These are phyloP conservation scores for Cecidostiba fungosa DNA, from an alignment of 2,888 invertebrate genomes.

Conservation along the genomic window DNA sequence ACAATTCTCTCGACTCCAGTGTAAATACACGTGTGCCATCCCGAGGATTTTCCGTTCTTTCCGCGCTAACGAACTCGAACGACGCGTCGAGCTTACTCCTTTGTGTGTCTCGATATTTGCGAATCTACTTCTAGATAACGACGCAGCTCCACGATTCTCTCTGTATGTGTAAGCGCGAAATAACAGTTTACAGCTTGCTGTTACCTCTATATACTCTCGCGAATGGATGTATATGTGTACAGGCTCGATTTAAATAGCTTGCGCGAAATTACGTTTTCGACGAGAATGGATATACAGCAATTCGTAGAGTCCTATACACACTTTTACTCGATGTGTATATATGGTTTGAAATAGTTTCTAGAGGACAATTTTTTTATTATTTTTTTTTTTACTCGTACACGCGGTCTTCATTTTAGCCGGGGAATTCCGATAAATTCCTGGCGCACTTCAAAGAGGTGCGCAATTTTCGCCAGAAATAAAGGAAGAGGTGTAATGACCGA, in stretches of 20 bases:
- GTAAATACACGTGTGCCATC: constrained; percentile 13
- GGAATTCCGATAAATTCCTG: constrained; percentile 32
- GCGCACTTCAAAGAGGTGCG: neutral
- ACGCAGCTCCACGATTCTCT: neutral
- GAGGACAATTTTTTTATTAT: neutral
- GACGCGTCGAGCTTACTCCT: neutral
- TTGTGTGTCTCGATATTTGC: constrained; percentile 24
- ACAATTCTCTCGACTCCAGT: neutral
- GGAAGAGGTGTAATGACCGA: constrained; percentile 34
- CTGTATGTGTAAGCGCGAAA: neutral
- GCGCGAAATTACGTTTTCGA: neutral
- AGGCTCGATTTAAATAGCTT: neutral
- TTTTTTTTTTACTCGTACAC: neutral
- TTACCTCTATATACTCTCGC: neutral
- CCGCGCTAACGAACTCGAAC: constrained; percentile 27
- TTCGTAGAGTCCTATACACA: too few relatives aligned
- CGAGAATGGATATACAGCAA: too few relatives aligned
- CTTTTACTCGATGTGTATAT: too few relatives aligned
- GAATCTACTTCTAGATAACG: constrained; percentile 15
- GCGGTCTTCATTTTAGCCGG: neutral
- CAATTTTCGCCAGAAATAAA: constrained; percentile 27
- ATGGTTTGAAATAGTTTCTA: neutral
- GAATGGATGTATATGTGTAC: neutral
- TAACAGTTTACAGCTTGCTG: neutral
- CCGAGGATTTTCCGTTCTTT: constrained; percentile 19